Percentiles rank a stretch among this genome's conserved stretches.
Conservation (phyloP, 2,797 vertebrate genomes). For the Pygocentrus nattereri region DNA sequence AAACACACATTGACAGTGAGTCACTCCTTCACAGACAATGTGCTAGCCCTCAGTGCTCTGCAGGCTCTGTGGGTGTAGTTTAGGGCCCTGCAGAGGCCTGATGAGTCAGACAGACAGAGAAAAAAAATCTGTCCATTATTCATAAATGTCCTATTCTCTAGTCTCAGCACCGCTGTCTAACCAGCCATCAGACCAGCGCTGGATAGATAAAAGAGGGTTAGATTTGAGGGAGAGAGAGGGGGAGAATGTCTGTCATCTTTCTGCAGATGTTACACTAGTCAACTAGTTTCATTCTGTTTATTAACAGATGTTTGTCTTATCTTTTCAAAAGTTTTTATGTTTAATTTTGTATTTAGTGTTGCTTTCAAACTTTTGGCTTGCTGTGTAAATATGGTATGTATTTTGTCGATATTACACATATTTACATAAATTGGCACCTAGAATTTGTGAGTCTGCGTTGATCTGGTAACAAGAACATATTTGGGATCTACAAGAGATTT, state of each 20-base stretch:
- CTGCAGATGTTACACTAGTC: slow-evolving; percentile 39
- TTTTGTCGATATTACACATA: too few species aligned
- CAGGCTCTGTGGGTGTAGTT: slow-evolving; percentile 61
- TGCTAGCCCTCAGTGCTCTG: slow-evolving; percentile 42
- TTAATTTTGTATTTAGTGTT: too few species aligned
- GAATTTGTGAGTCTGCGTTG: too few species aligned
- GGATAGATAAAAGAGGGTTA: neutral
- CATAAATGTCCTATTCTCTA: slow-evolving; percentile 7
- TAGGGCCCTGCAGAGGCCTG: slow-evolving; percentile 52
- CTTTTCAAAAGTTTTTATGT: too few species aligned
- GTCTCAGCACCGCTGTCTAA: slow-evolving; percentile 20
- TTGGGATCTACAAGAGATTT: too few species aligned
- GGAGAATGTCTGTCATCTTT: neutral
- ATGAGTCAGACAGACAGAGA: slow-evolving; percentile 61
- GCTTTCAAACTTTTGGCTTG: too few species aligned
- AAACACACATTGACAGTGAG: slow-evolving; percentile 37
- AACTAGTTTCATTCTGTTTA: neutral
- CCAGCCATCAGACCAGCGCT: slow-evolving; percentile 17
- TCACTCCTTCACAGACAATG: slow-evolving; percentile 52
- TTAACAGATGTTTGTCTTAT: too few species aligned
- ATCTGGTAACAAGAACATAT: too few species aligned
- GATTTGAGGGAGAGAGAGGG: neutral
- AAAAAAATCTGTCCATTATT: slow-evolving; percentile 34
- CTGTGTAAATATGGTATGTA: too few species aligned
- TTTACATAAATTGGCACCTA: too few species aligned